These are phyloP conservation scores for Luidia sarsii DNA, from an alignment of 53 echinoderm and acorn worm species.

Conservation along the genomic window DNA sequence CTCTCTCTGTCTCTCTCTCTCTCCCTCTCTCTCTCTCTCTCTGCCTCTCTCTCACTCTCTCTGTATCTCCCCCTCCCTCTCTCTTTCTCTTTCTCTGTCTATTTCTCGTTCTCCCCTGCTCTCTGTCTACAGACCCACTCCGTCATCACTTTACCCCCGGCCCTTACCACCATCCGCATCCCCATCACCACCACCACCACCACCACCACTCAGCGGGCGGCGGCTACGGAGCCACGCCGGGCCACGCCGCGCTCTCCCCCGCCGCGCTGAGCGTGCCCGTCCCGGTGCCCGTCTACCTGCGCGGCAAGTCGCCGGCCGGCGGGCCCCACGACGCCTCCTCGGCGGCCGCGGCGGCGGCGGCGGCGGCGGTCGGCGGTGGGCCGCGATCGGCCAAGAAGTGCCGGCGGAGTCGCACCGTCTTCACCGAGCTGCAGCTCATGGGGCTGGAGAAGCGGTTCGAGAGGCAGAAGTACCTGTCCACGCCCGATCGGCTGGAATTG, in stretches of 20 bases:
- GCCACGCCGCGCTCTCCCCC: conserved; percentile 13
- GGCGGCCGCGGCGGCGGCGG: conserved; percentile 72
- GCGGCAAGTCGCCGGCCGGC: conserved; percentile 80
- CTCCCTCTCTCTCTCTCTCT: too few species aligned
- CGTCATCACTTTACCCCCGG: conserved; percentile 16
- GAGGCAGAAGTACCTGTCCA: conserved; percentile 97
- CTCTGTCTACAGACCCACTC: conserved; percentile 13
- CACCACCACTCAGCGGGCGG: background rate
- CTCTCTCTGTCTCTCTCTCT: too few species aligned
- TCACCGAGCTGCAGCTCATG: conserved; percentile 95
- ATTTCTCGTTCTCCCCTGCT: too few species aligned
- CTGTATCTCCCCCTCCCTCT: too few species aligned
- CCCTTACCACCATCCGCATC: conserved; percentile 34
- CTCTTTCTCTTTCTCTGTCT: too few species aligned
- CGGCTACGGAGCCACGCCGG: conserved; percentile 27
- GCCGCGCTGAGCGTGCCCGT: conserved; percentile 80
- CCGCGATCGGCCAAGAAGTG: conserved; percentile 93
- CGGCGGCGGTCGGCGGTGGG: conserved; percentile 73
- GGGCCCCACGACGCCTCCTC: conserved; percentile 72
- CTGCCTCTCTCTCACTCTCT: too few species aligned
- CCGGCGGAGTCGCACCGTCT: conserved; percentile 90
- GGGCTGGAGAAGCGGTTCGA: conserved; percentile 98
- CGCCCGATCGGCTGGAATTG: conserved; percentile 86
- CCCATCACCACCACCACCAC: conserved; percentile 41
- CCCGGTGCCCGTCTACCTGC: conserved; percentile 94